Evolutionary conservation across 2,797 vertebrate species (phyloP).

Genomic region (Notolabrus celidotus): DNA sequence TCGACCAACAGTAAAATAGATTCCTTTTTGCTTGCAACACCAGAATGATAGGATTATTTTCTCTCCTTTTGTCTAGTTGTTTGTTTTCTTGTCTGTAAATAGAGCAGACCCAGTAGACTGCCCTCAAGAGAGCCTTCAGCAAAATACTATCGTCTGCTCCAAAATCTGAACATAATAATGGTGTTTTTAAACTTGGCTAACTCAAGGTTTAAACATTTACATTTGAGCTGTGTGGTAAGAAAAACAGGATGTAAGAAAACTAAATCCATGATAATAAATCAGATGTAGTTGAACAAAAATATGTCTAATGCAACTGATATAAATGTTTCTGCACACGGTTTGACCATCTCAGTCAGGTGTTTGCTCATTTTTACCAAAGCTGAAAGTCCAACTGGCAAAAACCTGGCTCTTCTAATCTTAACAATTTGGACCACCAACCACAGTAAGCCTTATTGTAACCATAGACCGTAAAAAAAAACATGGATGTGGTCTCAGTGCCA

Average conservation of each 20-base stretch:
- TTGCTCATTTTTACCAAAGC: no score
- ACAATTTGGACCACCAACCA: no score
- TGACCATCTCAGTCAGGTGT: no score
- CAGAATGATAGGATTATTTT: slow-evolving; percentile 27
- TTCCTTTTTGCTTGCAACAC: slow-evolving; percentile 22
- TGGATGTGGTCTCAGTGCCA: no score
- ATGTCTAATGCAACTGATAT: no score
- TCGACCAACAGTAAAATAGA: slow-evolving; percentile 27
- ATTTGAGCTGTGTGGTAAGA: neutral
- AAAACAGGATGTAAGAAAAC: neutral
- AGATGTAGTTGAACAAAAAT: neutral
- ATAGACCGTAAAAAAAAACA: no score
- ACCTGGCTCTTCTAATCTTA: no score
- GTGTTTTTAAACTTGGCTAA: neutral
- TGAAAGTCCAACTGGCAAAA: no score
- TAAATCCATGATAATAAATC: no score
- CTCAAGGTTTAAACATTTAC: neutral
- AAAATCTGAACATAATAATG: slow-evolving; percentile 2
- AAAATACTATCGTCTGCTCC: slow-evolving; percentile 22
- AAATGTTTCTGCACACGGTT: no score
- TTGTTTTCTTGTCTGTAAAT: slow-evolving; percentile 54
- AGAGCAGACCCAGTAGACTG: slow-evolving; percentile 17
- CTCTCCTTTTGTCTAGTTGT: slow-evolving; percentile 38
- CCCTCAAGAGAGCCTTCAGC: slow-evolving; percentile 27
- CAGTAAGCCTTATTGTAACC: no score